Conservation (phyloP, 92 coral and sea anemone genomes). For the Umimayanthus chanpuru region DNA sequence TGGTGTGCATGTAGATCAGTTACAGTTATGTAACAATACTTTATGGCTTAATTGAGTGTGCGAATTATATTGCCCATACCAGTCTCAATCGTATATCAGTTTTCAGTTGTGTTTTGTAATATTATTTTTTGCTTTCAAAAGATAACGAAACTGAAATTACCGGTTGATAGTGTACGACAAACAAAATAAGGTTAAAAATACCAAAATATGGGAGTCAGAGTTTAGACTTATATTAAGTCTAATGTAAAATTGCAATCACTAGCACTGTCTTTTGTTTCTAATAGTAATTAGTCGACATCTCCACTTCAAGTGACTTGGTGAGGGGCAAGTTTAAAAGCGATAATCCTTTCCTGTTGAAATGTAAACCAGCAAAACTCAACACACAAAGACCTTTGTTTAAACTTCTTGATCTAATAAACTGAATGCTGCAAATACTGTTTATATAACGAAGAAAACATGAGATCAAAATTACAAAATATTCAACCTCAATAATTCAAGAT, state of each 20-base stretch:
- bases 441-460: too few species aligned
- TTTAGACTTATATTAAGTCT: background rate
- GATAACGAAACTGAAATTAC: too few species aligned
- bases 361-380: background rate
- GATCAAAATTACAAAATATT: background rate
- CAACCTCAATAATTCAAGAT: background rate
- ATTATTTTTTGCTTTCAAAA: too few species aligned
- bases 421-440: background rate
- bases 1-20: too few species aligned
- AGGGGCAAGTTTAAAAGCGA: background rate
- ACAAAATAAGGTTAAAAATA: background rate
- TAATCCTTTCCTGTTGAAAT: slow-evolving; percentile 18
- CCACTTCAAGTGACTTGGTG: slow-evolving; percentile 2
- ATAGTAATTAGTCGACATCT: background rate
- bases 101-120: too few species aligned
- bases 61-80: background rate
- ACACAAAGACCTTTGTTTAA: background rate
- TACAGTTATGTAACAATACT: background rate
- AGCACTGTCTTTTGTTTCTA: background rate
- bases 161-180: background rate
- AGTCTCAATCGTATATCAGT: background rate
- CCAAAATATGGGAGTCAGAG: background rate
- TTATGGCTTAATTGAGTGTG: background rate
- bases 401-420: background rate
- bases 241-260: too few species aligned